A percentile compares a stretch with the other conserved stretches of the same genome.
These are phyloP conservation scores for Meandrusa payeni DNA, from an alignment of 2,888 invertebrate species.

Conservation along the genomic window DNA sequence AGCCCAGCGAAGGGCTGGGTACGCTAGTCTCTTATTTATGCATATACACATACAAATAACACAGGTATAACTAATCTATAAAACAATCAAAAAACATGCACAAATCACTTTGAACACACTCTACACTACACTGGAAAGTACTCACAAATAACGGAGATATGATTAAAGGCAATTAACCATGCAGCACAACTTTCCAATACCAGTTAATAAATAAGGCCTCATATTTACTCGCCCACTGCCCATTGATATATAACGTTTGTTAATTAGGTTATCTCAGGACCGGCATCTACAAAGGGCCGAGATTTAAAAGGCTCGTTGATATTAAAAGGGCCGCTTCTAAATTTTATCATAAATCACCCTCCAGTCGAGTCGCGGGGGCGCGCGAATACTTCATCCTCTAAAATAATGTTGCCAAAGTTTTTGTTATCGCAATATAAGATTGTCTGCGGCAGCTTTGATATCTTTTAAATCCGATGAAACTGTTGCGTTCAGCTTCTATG, in stretches of 20 bases:
- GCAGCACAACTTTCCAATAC: conserved; percentile 40
- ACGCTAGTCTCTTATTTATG: no score
- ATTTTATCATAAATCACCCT: conserved; percentile 78
- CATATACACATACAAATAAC: no score
- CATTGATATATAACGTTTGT: conserved; percentile 74
- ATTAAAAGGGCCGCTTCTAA: conserved; percentile 74
- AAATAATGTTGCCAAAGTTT: conserved; percentile 41
- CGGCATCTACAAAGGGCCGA: conserved; percentile 72
- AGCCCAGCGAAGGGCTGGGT: no score
- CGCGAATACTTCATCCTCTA: conserved; percentile 66
- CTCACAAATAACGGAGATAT: conserved; percentile 39
- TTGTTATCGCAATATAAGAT: not conserved
- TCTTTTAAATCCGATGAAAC: no score
- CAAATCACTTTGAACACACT: not conserved
- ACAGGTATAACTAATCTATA: no score
- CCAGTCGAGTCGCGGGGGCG: conserved; percentile 65
- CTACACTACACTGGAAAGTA: not conserved
- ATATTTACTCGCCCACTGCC: conserved; percentile 61
- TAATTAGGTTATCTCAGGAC: conserved; percentile 76
- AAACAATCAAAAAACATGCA: no score
- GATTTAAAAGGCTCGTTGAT: conserved; percentile 72
- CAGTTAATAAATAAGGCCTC: conserved; percentile 60
- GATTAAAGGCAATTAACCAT: conserved; percentile 48
- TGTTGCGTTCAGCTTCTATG: no score
- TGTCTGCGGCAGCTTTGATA: no score